phyloP scores from a whole-genome alignment of 2,797 vertebrate genomes.

The Monodelphis domestica region DNA sequence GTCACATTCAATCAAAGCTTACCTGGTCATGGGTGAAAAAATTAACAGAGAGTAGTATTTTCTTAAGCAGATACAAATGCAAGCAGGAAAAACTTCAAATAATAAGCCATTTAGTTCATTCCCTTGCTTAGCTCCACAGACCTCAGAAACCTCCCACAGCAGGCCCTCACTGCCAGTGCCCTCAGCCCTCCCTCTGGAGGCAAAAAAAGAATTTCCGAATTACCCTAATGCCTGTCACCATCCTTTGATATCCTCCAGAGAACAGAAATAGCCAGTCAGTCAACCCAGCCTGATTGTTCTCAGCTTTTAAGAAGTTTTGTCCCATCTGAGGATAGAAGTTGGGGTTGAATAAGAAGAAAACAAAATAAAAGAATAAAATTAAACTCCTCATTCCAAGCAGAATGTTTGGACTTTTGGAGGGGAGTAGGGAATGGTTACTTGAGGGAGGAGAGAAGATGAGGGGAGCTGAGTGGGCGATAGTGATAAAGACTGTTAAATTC shows the following conservation, averaged over 20 bases:
- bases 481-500: conserved; percentile 2
- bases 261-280: background rate
- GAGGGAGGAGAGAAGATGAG: background rate
- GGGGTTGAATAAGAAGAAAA: background rate
- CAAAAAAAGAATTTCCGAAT: background rate
- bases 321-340: background rate
- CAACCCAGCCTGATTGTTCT: background rate
- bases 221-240: background rate
- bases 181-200: background rate
- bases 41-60: background rate
- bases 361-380: background rate
- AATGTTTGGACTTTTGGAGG: background rate
- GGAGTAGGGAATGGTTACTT: background rate
- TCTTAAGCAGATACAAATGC: background rate
- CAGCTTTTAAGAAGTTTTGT: background rate
- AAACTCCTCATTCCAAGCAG: background rate
- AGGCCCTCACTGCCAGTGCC: background rate
- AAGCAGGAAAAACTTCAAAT: background rate
- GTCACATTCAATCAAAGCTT: background rate
- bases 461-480: background rate
- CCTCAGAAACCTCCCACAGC: background rate
- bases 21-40: background rate
- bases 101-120: background rate
- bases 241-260: background rate
- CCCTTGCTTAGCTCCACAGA: background rate